These are phyloP conservation scores for Montipora cactus DNA, from an alignment of 64 coral and sea anemone species.

Conservation along the genomic window DNA sequence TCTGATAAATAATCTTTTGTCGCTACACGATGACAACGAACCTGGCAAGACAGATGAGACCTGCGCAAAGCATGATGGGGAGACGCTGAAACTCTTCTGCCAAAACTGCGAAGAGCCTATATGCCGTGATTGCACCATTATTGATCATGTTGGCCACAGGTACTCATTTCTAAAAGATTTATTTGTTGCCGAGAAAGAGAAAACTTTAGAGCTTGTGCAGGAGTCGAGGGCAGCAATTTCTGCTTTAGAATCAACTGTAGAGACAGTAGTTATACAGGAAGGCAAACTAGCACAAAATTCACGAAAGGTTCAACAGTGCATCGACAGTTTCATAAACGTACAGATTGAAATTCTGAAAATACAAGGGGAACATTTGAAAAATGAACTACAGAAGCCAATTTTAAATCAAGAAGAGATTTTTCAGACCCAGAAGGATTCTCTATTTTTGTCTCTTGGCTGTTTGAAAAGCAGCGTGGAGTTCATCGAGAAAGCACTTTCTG, in stretches of 20 bases:
- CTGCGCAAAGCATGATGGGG: conserved; percentile 39
- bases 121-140: conserved; percentile 57
- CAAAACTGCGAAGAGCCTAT: conserved; percentile 41
- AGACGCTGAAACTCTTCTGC: conserved; percentile 40
- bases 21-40: conserved; percentile 13
- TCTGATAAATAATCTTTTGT: conserved; percentile 25
- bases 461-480: conserved; percentile 4
- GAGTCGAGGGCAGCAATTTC: neutral
- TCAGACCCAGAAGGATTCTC: neutral
- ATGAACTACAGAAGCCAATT: neutral
- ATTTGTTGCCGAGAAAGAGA: neutral
- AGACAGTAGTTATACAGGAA: neutral
- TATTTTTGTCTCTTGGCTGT: neutral
- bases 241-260: neutral
- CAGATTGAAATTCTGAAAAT: neutral
- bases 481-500: neutral
- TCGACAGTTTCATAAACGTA: conserved; percentile 3
- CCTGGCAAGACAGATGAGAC: neutral
- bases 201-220: neutral
- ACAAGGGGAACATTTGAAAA: neutral
- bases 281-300: neutral
- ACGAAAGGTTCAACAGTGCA: neutral
- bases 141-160: conserved; percentile 43
- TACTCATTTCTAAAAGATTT: conserved; percentile 28
- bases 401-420: neutral